Percentiles rank a stretch among this genome's conserved stretches.
phyloP scores from a whole-genome alignment of 2,888 invertebrate genomes.

The Agriopis aurantiaria region DNA sequence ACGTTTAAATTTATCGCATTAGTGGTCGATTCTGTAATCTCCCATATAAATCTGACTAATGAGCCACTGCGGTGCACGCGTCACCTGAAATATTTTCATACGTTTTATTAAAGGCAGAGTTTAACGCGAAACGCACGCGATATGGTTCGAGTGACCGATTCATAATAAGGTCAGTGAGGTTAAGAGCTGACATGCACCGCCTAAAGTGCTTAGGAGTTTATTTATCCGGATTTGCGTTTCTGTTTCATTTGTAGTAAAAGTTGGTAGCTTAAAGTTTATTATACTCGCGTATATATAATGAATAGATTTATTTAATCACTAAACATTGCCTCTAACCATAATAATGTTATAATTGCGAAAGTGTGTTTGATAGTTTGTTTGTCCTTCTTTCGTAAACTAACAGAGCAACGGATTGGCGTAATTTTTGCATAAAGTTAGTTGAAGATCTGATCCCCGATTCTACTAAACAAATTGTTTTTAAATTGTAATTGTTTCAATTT shows the following conservation, averaged over 20 bases:
- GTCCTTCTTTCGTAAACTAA: too few species aligned
- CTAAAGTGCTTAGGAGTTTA: slow-evolving; percentile 12
- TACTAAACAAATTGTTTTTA: too few species aligned
- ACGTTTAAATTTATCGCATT: slow-evolving; percentile 43
- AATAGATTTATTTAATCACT: too few species aligned
- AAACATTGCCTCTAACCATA: too few species aligned
- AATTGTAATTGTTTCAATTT: too few species aligned
- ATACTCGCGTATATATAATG: background rate
- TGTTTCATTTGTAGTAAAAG: background rate
- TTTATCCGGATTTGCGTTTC: slow-evolving; percentile 14
- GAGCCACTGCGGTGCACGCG: slow-evolving; percentile 46
- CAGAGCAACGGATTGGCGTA: too few species aligned
- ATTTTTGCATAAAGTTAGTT: too few species aligned
- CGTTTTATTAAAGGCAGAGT: slow-evolving; percentile 39
- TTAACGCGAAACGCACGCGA: slow-evolving; percentile 43
- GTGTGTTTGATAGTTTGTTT: too few species aligned
- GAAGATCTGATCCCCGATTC: too few species aligned
- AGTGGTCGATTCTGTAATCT: slow-evolving; percentile 45
- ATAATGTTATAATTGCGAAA: too few species aligned
- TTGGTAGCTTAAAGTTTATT: background rate
- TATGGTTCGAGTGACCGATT: slow-evolving; percentile 38
- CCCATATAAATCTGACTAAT: slow-evolving; percentile 49
- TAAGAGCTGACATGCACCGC: slow-evolving; percentile 28
- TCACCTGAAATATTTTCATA: slow-evolving; percentile 46
- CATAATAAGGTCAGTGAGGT: slow-evolving; percentile 38